Percentiles rank a stretch among this genome's conserved stretches.
phyloP scores from a whole-genome alignment of 2,888 invertebrate genomes.

The Erebia aethiops region DNA sequence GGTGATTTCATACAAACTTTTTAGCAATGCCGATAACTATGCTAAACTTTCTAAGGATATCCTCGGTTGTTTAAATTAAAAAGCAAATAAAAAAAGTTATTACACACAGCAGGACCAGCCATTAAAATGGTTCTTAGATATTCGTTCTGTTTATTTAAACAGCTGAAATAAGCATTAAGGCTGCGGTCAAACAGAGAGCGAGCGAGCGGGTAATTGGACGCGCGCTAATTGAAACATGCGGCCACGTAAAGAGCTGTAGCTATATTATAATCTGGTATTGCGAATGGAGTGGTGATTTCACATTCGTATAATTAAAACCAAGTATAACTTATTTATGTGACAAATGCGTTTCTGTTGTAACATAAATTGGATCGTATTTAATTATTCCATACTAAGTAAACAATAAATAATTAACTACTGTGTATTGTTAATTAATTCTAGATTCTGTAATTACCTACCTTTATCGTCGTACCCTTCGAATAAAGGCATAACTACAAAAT shows the following conservation, averaged over 20 bases:
- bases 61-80: too few species aligned
- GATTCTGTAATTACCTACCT: too few species aligned
- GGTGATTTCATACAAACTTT: too few species aligned
- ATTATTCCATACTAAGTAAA: neutral
- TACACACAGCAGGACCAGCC: neutral
- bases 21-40: too few species aligned
- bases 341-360: neutral
- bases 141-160: neutral
- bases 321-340: slow-evolving; percentile 4
- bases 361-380: neutral
- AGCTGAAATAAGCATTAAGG: slow-evolving; percentile 26
- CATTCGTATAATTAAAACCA: slow-evolving; percentile 12
- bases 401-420: too few species aligned
- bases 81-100: neutral
- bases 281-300: slow-evolving; percentile 1
- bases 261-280: slow-evolving; percentile 11
- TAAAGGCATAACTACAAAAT: too few species aligned
- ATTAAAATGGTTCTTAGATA: slow-evolving; percentile 1
- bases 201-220: slow-evolving; percentile 28
- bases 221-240: slow-evolving; percentile 38
- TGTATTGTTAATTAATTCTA: too few species aligned
- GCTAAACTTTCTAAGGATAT: too few species aligned
- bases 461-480: too few species aligned
- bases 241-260: slow-evolving; percentile 29
- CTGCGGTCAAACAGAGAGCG: slow-evolving; percentile 28